Evolutionary conservation across 2,113 vertebrate genomes (phyloP).

Genomic region (Myotis brandtii): DNA sequence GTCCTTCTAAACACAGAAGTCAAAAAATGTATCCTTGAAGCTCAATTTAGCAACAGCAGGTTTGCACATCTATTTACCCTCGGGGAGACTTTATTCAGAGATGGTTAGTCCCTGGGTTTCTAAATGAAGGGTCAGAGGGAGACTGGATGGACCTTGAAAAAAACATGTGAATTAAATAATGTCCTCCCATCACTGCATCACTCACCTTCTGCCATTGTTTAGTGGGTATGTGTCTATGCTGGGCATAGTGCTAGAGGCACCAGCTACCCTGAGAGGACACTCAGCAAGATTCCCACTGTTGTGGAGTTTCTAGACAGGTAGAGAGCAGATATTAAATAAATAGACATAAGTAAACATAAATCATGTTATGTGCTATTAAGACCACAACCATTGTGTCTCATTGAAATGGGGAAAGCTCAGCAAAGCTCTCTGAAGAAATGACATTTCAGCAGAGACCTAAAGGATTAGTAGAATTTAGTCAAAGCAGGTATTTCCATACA

Average conservation of each 20-base stretch:
- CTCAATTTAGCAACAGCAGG: constrained; percentile 76
- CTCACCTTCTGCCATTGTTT: background rate
- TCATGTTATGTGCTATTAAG: background rate
- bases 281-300: background rate
- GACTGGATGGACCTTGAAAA: background rate
- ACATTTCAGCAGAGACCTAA: constrained; percentile 47
- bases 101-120: constrained; percentile 66
- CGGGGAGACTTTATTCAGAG: constrained; percentile 75
- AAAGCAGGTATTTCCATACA: constrained; percentile 54
- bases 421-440: constrained; percentile 39
- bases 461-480: constrained; percentile 44
- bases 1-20: constrained; percentile 75
- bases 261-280: background rate
- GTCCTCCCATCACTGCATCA: background rate
- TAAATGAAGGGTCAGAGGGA: constrained; percentile 46
- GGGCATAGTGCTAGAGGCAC: background rate
- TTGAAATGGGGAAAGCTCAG: background rate
- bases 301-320: constrained; percentile 6
- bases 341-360: background rate
- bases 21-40: constrained; percentile 77
- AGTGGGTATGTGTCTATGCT: background rate
- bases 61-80: constrained; percentile 78
- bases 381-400: background rate
- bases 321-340: constrained; percentile 36
- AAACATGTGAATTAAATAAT: background rate